Evolutionary conservation across 2,797 vertebrate genomes (phyloP).

Genomic region (Sebastes kiyomatsui): DNA sequence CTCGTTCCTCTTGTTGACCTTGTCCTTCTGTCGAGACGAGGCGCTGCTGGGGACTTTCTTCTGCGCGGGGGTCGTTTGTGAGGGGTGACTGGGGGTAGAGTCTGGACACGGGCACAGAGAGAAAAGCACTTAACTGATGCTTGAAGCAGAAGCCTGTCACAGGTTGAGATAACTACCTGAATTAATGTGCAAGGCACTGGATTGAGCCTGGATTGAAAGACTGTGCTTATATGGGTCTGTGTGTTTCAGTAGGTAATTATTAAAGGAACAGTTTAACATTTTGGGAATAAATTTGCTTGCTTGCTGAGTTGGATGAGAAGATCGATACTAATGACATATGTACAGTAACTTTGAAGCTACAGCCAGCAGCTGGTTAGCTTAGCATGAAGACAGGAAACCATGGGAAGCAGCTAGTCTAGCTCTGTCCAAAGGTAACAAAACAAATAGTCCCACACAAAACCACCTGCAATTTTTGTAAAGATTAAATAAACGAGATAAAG

Average conservation of each 20-base stretch:
- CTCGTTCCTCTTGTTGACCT: constrained; percentile 99
- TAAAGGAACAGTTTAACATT: neutral
- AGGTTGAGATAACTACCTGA: neutral
- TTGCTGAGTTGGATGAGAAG: neutral
- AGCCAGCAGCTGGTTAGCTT: neutral
- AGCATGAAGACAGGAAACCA: neutral
- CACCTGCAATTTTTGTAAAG: neutral
- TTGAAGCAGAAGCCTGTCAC: neutral
- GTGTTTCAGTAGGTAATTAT: neutral
- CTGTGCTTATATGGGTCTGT: neutral
- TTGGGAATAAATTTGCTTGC: neutral
- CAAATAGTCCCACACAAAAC: neutral
- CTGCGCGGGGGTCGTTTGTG: constrained; percentile 90
- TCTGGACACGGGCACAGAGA: constrained; percentile 75
- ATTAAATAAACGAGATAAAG: neutral
- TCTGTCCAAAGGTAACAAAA: neutral
- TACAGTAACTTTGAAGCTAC: neutral
- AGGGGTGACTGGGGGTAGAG: constrained; percentile 94
- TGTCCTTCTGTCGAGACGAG: constrained; percentile 96
- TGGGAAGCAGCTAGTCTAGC: too few species aligned
- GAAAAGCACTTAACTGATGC: constrained; percentile 12
- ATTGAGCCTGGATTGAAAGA: neutral
- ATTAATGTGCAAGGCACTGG: neutral
- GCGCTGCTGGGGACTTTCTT: constrained; percentile 93
- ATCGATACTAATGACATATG: neutral